phyloP scores from a whole-genome alignment of 2,888 invertebrate species.

The Scrobipalpa atriplicella region DNA sequence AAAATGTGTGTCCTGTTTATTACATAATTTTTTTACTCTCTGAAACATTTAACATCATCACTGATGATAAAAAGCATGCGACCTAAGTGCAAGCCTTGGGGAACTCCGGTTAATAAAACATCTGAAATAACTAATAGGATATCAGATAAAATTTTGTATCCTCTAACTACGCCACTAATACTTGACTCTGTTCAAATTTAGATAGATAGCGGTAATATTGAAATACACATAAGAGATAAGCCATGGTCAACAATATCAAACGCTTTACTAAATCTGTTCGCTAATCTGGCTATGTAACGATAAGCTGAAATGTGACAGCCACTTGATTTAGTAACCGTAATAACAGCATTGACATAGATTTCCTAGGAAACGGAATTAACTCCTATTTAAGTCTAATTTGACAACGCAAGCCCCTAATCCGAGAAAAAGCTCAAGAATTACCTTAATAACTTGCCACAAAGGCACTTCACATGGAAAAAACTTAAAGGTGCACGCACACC shows the following conservation, averaged over 20 bases:
- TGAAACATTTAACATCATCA: neutral
- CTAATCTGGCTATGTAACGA: neutral
- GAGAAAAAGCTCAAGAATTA: conserved; percentile 34
- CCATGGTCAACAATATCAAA: neutral
- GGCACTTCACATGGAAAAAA: conserved; percentile 31
- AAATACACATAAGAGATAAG: neutral
- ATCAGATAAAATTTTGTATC: too few species aligned
- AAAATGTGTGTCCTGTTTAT: too few species aligned
- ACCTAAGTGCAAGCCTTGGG: neutral
- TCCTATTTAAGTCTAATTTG: conserved; percentile 18
- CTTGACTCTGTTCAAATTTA: too few species aligned
- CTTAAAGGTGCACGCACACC: conserved; percentile 39
- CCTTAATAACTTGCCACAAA: conserved; percentile 29
- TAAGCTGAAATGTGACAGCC: too few species aligned
- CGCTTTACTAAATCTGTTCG: neutral
- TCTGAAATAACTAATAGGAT: too few species aligned
- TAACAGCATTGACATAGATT: neutral
- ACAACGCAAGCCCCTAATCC: conserved; percentile 22
- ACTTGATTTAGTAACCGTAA: neutral
- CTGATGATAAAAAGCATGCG: neutral
- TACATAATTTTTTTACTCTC: neutral
- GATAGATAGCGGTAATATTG: too few species aligned
- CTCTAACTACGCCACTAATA: too few species aligned
- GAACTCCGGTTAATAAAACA: neutral
- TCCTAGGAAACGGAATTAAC: conserved; percentile 14